Evolutionary conservation across 1,140 invertebrate genomes (phyloP), one percentile per base, ranked within the genome.

Genomic region (Drosophila pseudoobscura): DNA sequence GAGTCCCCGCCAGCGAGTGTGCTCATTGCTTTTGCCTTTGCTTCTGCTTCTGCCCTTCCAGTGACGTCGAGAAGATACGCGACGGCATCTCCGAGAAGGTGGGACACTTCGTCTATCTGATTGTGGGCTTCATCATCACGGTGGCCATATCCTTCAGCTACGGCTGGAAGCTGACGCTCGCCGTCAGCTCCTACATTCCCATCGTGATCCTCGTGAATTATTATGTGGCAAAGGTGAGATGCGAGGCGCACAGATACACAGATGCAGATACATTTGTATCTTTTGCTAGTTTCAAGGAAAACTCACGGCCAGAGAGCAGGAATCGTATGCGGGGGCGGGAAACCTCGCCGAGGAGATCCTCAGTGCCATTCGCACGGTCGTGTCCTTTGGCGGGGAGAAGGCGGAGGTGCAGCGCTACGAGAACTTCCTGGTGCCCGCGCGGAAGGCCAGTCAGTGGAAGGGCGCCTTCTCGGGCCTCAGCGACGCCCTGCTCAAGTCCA

Each of bases 31-130:
- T 11, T 20, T 20, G 13, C 8, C n/a, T 3, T 6, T 9, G 8
- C 31, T 17, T 17, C 17, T 17, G 17, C 29, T 7, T 2, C 1
- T 7, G 2, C 29, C 29, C 2, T 52, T 2, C 0, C 15, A 98
- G 97, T 80, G 97, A 98, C 90, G 93, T 98, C 75, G 95, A 96
- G 50, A 96, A 97, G 91, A 93, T 98, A 51, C 94, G 96, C 56
- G 96, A 96, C 82, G 97, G 97, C 2, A 95, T 98, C 17, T 96
- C 97, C 0, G 96, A 97, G 91, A 98, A 98, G 91, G 93, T 98
- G 9, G 95, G 94, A 6, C 95, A 96, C 90, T 95, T 97, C 59
- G 91, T 96, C 0, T 95, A 96, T 24, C 24, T 87, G 79, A 94
- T 95, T 35, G 82, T 94, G 11, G 92, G 94, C 3, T 96, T 96